phyloP scores from a whole-genome alignment of 2,888 invertebrate genomes.

The Eristalinus sepulchralis region DNA sequence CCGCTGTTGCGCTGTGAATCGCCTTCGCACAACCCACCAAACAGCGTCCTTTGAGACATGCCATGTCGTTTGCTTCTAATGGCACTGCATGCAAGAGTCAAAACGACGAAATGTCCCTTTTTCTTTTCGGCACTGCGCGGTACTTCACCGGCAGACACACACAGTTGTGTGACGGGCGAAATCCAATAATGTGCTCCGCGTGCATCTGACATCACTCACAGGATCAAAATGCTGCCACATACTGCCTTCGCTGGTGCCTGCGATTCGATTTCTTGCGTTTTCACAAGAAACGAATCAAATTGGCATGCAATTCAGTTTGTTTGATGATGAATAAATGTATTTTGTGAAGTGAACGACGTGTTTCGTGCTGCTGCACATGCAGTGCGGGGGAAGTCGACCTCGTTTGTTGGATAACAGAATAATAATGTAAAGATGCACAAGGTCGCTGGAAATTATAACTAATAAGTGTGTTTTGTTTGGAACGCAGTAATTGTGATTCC shows the following conservation, averaged over 20 bases:
- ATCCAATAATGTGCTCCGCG: constrained; percentile 43
- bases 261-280: constrained; percentile 62
- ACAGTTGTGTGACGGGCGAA: constrained; percentile 2
- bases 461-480: background rate
- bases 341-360: background rate
- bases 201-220: constrained; percentile 33
- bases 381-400: background rate
- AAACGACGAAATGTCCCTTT: constrained; percentile 46
- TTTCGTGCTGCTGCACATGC: background rate
- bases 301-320: constrained; percentile 59
- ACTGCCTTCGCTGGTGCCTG: constrained; percentile 2
- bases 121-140: background rate
- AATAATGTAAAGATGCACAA: background rate
- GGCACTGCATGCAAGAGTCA: constrained; percentile 41
- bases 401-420: background rate
- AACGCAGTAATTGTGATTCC: too few species aligned
- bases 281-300: constrained; percentile 60
- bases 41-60: constrained; percentile 30
- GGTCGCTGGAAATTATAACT: background rate
- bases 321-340: constrained; percentile 31
- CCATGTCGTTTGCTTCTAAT: constrained; percentile 52
- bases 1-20: background rate
- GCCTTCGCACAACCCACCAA: background rate
- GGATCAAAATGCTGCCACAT: background rate
- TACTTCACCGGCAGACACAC: background rate